Base-by-base conservation (phyloP, 37 sponge, comb jelly and placozoan species). In the Ianthella basta region DNA sequence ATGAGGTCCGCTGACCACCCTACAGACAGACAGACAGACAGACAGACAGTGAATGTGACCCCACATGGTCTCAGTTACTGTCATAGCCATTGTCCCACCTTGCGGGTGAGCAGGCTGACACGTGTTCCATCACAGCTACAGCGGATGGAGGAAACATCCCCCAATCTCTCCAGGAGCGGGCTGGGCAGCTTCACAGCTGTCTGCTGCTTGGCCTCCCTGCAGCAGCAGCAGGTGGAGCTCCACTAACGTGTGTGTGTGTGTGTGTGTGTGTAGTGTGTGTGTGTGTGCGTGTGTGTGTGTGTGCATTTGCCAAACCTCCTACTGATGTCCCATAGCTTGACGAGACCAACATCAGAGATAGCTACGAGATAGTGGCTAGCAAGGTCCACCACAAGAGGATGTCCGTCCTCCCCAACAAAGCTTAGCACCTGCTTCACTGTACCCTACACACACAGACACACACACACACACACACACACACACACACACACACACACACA, bases 301-400 rank as follows among this genome's bases (percentile, higher is more conserved):
- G 34, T 19, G 59, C 69, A 39, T 32, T 50, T 72, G 23, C 37
- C 82, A 63, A 73, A 89, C 96, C 96, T 94, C 53, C 91, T 75
- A 29, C 89, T 80, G 33, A 96, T 80, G 79, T 98, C 97, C 96
- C 96, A 98, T 29, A 94, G 55, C 29, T 90, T 96, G 44, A 98
- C 86, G 44, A 70, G 55, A 0, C 92, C 91, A 59, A 63, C 82
- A 33, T 63, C 65, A 20, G 89, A 96, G 15, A 86, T 92, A 77
- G 81, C 88, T 0, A 87, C 90, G n/a, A 98, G 87, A 67, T 69
- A 88, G 38, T 91, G 86, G 0, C 89, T 87, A 21, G 80, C 38
- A 16, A 96, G 81, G 64, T 82, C 83, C 68, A 98, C 72, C 53
- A 61, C 56, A 10, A 87, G 59, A 12, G 89, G 87, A 41, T 38